phyloP scores from a whole-genome alignment of 2,797 vertebrate species.

The Urosaurus nigricauda region DNA sequence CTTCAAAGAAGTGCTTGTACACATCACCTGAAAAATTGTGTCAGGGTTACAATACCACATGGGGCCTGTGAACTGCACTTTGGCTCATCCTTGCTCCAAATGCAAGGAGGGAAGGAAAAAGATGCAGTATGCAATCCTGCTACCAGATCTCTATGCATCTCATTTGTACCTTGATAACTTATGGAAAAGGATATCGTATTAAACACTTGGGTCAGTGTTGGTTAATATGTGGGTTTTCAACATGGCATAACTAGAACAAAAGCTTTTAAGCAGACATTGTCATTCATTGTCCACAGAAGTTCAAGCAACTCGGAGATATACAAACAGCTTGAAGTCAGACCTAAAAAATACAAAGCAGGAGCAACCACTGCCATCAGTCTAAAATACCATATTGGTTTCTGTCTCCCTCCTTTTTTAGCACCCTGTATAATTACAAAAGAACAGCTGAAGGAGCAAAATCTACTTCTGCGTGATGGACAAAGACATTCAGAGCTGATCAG shows the following conservation, averaged over 20 bases:
- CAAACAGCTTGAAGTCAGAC: not conserved
- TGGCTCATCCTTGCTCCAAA: not conserved
- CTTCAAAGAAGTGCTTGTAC: not conserved
- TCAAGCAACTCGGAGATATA: not conserved
- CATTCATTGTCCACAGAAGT: not conserved
- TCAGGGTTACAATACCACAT: too few relatives aligned
- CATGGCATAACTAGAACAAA: not conserved
- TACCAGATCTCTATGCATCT: not conserved
- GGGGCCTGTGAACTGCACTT: not conserved
- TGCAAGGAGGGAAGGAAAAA: too few relatives aligned
- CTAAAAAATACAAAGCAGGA: not conserved
- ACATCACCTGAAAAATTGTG: not conserved
- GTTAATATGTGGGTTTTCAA: not conserved
- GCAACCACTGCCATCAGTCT: not conserved
- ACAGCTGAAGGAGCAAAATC: slow-evolving; percentile 28
- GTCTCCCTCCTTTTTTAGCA: slow-evolving; percentile 28
- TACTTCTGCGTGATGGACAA: slow-evolving; percentile 27
- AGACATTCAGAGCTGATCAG: slow-evolving; percentile 17
- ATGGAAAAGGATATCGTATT: not conserved
- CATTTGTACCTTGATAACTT: too few relatives aligned
- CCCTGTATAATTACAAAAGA: slow-evolving; percentile 42
- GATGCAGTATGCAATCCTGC: too few relatives aligned
- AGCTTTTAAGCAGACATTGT: not conserved
- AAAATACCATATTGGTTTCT: not conserved
- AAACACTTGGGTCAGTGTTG: not conserved